Evolutionary conservation across 2,797 vertebrate genomes (phyloP).

Genomic region (Liasis olivaceus): DNA sequence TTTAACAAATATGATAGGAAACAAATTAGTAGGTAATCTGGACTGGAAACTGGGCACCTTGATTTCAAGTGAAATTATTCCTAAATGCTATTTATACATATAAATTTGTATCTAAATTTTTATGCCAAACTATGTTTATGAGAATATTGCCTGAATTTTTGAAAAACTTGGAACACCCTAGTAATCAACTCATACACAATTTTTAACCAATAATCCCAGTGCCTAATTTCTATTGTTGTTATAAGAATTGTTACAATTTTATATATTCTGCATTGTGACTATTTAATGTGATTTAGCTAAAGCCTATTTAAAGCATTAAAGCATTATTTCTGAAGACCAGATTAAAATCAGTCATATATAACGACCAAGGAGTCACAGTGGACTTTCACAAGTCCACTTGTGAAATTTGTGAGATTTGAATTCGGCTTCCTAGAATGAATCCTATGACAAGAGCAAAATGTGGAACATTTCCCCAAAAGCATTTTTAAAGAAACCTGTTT

Average conservation of each 20-base stretch:
- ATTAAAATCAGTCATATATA: not conserved
- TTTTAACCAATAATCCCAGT: not conserved
- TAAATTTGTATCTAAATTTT: not conserved
- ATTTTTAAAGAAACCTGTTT: too few relatives aligned
- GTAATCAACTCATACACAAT: not conserved
- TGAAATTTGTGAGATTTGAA: not conserved
- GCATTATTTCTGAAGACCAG: not conserved
- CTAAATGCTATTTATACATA: not conserved
- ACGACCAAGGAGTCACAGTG: not conserved
- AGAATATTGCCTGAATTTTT: not conserved
- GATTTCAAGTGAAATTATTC: not conserved
- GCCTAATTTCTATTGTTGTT: not conserved
- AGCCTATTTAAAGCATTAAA: not conserved
- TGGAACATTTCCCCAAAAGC: too few relatives aligned
- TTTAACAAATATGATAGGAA: not conserved
- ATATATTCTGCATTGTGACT: too few relatives aligned
- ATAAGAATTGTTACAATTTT: not conserved
- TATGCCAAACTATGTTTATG: not conserved
- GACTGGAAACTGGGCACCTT: not conserved
- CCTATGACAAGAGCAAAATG: too few relatives aligned
- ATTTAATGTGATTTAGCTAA: too few relatives aligned
- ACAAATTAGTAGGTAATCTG: not conserved
- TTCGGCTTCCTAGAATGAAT: not conserved
- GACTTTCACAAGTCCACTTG: not conserved
- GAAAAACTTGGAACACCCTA: too few relatives aligned